phyloP scores from a whole-genome alignment of 2,888 invertebrate species.

The Erebia ligea region DNA sequence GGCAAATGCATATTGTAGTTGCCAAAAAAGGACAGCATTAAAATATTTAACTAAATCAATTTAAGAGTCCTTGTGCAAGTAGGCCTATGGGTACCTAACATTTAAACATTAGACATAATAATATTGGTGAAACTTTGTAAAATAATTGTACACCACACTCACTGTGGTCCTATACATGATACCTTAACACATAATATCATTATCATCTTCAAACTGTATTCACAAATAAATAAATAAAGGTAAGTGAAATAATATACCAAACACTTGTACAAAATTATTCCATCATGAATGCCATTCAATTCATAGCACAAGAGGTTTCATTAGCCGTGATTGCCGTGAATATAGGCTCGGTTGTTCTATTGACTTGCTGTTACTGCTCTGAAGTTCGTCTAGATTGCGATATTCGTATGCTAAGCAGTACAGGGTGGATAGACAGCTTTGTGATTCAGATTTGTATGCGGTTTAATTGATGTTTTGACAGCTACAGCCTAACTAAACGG shows the following conservation, averaged over 20 bases:
- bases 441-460: not conserved
- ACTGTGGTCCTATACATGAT: no score
- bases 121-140: no score
- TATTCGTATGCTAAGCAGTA: slow-evolving; percentile 6
- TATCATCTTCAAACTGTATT: no score
- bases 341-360: not conserved
- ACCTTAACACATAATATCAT: no score
- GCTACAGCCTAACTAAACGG: not conserved
- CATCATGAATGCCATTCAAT: slow-evolving; percentile 1
- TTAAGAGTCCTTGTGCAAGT: no score
- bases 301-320: not conserved
- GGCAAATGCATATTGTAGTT: no score
- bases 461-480: not conserved
- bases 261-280: slow-evolving; percentile 1
- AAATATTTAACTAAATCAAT: no score
- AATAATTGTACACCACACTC: no score
- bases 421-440: not conserved
- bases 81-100: no score
- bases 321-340: slow-evolving; percentile 3
- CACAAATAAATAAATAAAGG: no score
- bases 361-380: not conserved
- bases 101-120: not conserved
- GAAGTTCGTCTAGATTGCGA: slow-evolving; percentile 10
- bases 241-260: no score
- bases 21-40: no score